A percentile compares a stretch with the other conserved stretches of the same genome.
phyloP scores from a whole-genome alignment of 2,113 vertebrate genomes.

The Sinocyclocheilus grahami region DNA sequence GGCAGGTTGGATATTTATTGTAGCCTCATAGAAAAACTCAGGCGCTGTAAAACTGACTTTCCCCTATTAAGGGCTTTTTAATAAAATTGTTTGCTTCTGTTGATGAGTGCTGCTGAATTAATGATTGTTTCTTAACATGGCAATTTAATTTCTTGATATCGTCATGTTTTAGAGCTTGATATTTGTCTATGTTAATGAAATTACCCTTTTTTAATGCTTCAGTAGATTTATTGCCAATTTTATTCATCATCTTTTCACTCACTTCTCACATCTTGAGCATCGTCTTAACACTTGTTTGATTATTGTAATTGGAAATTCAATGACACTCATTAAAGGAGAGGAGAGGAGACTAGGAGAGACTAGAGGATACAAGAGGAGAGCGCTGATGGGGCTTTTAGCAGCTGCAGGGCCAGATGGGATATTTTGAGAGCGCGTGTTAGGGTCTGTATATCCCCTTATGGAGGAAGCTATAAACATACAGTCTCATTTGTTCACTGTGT shows the following conservation, averaged over 20 bases:
- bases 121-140: neutral
- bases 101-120: neutral
- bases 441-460: constrained; percentile 62
- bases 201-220: constrained; percentile 4
- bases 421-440: constrained; percentile 72
- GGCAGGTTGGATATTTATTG: constrained; percentile 6
- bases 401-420: constrained; percentile 76
- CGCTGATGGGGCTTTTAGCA: constrained; percentile 48
- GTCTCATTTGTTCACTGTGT: constrained; percentile 2
- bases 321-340: constrained; percentile 10
- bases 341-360: constrained; percentile 25
- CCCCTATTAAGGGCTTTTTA: neutral
- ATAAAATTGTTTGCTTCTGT: neutral
- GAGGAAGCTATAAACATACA: constrained; percentile 63
- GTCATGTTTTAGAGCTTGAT: constrained; percentile 6
- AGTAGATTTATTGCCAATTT: constrained; percentile 28
- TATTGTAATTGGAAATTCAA: constrained; percentile 25
- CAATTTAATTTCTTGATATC: constrained; percentile 17
- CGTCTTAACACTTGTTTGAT: neutral
- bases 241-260: constrained; percentile 31
- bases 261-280: constrained; percentile 28
- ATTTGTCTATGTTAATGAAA: neutral
- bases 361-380: neutral
- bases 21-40: neutral
- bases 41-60: neutral